Evolutionary conservation across 2,113 vertebrate genomes (phyloP).

Genomic region (Corydoras sp.): DNA sequence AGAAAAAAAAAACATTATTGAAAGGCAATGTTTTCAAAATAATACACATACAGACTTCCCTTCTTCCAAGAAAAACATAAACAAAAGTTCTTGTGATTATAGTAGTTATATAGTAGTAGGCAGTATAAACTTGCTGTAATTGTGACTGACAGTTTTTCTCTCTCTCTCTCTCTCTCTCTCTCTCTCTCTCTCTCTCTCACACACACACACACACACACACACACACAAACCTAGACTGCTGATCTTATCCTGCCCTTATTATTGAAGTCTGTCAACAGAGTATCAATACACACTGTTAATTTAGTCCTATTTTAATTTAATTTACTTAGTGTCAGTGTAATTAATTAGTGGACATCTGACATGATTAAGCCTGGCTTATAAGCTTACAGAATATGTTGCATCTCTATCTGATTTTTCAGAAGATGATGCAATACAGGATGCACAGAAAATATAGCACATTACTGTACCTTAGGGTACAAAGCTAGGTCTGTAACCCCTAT

Average conservation of each 20-base stretch:
- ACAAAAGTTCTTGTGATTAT: too few relatives aligned
- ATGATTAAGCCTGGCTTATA: slow-evolving; percentile 49
- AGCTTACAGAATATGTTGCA: slow-evolving; percentile 43
- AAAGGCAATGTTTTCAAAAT: too few relatives aligned
- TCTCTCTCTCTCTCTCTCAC: background rate
- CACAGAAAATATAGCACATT: background rate
- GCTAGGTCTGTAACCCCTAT: background rate
- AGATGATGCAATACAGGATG: background rate
- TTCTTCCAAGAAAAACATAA: too few relatives aligned
- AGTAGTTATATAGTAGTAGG: too few relatives aligned
- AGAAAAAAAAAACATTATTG: too few relatives aligned
- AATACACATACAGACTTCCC: too few relatives aligned
- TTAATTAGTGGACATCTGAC: slow-evolving; percentile 58
- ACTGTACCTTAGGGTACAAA: background rate
- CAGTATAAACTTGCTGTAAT: too few relatives aligned
- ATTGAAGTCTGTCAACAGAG: too few relatives aligned
- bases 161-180: background rate
- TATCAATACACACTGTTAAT: slow-evolving; percentile 52
- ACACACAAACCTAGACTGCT: slow-evolving; percentile 2
- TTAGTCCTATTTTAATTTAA: slow-evolving; percentile 57
- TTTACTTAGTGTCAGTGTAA: slow-evolving; percentile 61
- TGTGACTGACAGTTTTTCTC: background rate
- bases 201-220: slow-evolving; percentile 13
- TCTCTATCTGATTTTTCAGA: slow-evolving; percentile 30
- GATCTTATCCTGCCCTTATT: too few relatives aligned